Base-by-base conservation (phyloP, 2,797 vertebrate genomes). In the Mormyrops attenuatus region DNA sequence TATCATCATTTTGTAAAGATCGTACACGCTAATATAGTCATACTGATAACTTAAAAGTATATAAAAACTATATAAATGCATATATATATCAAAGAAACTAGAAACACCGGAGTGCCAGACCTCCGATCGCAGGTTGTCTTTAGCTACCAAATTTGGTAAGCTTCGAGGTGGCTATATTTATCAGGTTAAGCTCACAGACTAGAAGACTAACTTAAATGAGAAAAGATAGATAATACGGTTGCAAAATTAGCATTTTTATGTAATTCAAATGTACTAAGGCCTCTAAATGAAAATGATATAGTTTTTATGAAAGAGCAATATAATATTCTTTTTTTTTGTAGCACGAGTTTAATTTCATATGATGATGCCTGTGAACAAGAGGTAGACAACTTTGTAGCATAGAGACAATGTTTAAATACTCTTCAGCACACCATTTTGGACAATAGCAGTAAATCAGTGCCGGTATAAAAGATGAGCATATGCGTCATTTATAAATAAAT, bases 261-360 rank as follows among this genome's bases (percentile, higher is more conserved):
- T 89, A 11, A 73, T 85, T 84, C 15, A 85, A 85, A 90, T 91
- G 89, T 91, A 90, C 91, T 90, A 89, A 89, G 91, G 90, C 91
- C 91, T 92, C 92, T 92, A 91, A 90, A 87, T 88, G 26, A 89
- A 88, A 90, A 91, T 85, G 41, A 89, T 93, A 93, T 94, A 93
- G 93, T 95, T 95, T 95, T 94, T 93, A 94, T 92, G 91, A 92
- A 95, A 95, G 94, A 96, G 96, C 96, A 96, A 96, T 96, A 96
- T 94, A 90, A 93, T 85, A 92, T 95, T 92, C 92, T 91, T 82
- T 82, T 82, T 3, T 93, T 95, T 94, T 96, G 95, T 96, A 96
- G 95, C 94, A 94, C 92, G 93, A 90, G 92, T 94, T 93, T 91
- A 93, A 91, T 92, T 95, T 93, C 93, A 93, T 94, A 92, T 93